Percentiles rank a stretch among this genome's conserved stretches.
phyloP scores from a whole-genome alignment of 2,113 vertebrate genomes.

The Plecturocebus donacophilus region DNA sequence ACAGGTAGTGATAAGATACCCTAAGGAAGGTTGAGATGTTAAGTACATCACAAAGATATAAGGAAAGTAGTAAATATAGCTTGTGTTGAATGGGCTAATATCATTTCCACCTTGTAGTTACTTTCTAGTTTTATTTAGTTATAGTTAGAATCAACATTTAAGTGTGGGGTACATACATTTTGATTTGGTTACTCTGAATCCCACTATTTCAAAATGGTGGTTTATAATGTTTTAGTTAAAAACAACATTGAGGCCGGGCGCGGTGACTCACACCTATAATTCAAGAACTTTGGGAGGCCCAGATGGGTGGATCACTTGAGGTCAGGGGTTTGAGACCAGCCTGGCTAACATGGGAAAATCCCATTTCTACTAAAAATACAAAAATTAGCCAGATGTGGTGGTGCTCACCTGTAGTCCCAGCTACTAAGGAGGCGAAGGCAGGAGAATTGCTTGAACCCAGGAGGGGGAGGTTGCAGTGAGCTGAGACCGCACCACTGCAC shows the following conservation, averaged over 20 bases:
- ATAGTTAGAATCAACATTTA: not conserved
- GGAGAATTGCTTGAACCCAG: too few species aligned
- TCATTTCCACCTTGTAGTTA: not conserved
- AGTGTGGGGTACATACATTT: not conserved
- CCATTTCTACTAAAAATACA: too few species aligned
- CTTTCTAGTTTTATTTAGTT: not conserved
- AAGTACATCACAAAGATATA: not conserved
- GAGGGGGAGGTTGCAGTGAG: too few species aligned
- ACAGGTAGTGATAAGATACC: not conserved
- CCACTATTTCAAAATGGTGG: not conserved
- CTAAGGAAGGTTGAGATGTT: not conserved
- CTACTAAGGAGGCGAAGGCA: too few species aligned
- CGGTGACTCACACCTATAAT: too few species aligned
- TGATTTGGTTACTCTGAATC: slow-evolving; percentile 17
- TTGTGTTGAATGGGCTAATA: not conserved
- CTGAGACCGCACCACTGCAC: too few species aligned
- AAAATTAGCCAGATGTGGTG: too few species aligned
- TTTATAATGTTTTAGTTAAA: slow-evolving; percentile 49
- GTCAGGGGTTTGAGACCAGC: too few species aligned
- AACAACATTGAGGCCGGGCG: not conserved
- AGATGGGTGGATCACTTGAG: too few species aligned
- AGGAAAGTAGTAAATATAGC: not conserved
- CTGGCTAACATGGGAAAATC: too few species aligned
- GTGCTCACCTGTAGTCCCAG: too few species aligned
- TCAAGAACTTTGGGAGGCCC: too few species aligned